Base-by-base conservation (phyloP, 2,888 invertebrate genomes). In the Ichneumoninae sp. region DNA sequence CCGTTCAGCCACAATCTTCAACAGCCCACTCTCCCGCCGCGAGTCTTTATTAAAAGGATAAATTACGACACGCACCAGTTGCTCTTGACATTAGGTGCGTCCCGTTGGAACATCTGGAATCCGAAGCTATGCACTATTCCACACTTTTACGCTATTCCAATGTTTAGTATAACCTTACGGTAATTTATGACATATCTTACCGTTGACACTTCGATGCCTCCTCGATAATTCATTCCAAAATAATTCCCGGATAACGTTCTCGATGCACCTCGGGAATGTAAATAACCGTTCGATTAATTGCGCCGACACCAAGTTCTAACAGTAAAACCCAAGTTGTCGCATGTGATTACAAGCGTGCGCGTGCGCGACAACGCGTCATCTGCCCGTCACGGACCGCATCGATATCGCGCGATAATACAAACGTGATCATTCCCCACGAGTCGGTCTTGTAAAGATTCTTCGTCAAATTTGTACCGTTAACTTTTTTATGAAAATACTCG, bases 11-110 rank as follows among this genome's bases (percentile, higher is more conserved):
- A 22, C 60, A 62, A 16, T 78, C 70, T 70, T 78, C 22, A 78
- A 52, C 71, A 71, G 52, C 65, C 44, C 36, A 60, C 50, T 74
- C 47, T 78, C 54, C 22, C 62, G 57, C 22, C 36, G 30, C 44
- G 22, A 44, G 33, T 70, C 52, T 62, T 22, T 69, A 76, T 76
- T 82, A 60, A 74, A 44, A 36, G 52, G 66, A 74, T 78, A 68
- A 85, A 81, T 83, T 83, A 83, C 85, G 83, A 71, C 80, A 75
- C 44, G 13, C 83, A 88, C 87, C 76, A 82, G 86, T 87, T 87
- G 90, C 86, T 89, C 90, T 90, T 90, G 89, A 90, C 89, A 90
- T 89, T 89, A 89, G 86, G 81, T 78, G 78, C 78, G 69, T 76
- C 50, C 50, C 62, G 36, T 57, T 44, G 57, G 40, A 52, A 47